These are phyloP conservation scores for Pachydiplax longipennis DNA, from an alignment of 2,888 invertebrate species.

Conservation along the genomic window DNA sequence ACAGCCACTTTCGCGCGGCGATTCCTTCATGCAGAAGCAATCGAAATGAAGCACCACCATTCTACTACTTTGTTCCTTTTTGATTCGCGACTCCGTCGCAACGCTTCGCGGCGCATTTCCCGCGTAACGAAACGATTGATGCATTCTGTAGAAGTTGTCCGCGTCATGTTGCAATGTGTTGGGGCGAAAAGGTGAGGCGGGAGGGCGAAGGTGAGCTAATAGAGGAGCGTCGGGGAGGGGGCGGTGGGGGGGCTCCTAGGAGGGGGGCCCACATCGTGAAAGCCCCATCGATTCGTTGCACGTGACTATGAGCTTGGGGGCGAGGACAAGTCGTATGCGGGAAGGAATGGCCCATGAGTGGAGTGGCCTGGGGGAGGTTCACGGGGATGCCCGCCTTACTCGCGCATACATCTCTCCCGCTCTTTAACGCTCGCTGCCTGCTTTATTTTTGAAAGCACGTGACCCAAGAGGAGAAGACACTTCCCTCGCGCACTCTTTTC, in stretches of 20 bases:
- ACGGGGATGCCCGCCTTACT: neutral
- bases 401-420: neutral
- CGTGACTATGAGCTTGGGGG: slow-evolving; percentile 14
- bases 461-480: neutral
- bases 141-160: neutral
- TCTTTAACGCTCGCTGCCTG: neutral
- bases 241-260: neutral
- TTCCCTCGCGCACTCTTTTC: neutral
- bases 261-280: neutral
- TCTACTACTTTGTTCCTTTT: too few relatives aligned
- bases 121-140: too few relatives aligned
- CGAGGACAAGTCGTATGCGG: neutral
- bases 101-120: too few relatives aligned
- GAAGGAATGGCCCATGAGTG: slow-evolving; percentile 20
- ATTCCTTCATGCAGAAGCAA: too few relatives aligned
- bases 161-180: neutral
- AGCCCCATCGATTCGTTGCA: slow-evolving; percentile 32
- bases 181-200: neutral
- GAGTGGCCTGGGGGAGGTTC: neutral
- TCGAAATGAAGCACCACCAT: too few relatives aligned
- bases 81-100: too few relatives aligned
- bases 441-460: neutral
- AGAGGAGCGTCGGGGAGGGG: neutral
- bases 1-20: too few relatives aligned
- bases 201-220: neutral